Evolutionary conservation across 2,888 invertebrate species (phyloP), one percentile per base, ranked within the genome.

Genomic region (Ischnura elegans): DNA sequence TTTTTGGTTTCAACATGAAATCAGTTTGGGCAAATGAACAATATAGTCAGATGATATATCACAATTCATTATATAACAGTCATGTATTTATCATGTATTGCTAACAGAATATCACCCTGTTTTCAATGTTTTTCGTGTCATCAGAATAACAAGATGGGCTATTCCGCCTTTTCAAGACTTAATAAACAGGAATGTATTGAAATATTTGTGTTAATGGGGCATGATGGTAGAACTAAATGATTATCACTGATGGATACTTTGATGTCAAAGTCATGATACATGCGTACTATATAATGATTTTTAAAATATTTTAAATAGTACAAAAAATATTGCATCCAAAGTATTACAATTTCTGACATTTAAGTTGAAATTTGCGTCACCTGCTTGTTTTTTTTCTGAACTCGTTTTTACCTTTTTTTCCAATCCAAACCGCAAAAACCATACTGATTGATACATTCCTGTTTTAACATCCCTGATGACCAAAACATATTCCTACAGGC

Each of bases 31-130:
- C 61, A 55, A 90, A 90, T 61, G 61, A 90, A 90, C 90, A 61
- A 90, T 90, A 43, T 87, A 51, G 25, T 90, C 90, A 61, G 90
- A 90, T 90, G 61, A 90, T 90, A 51, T 90, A 90, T 90, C 90
- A 90, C 90, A 90, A 90, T 90, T 90, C 90, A 90, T 90, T 66
- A 90, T 90, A 61, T 90, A 42, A 61, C 42, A 61, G 90, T 51
- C 51, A 87, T 90, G 55, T 90, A 55, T 45, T 90, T 43, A 43
- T 90, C n/a, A 90, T 90, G 90, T 90, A 90, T 90, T 90, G 90
- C 90, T 90, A 90, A 90, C 90, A 90, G 90, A 90, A 90, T 90
- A 90, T 90, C 90, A 90, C 90, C 90, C 90, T 90, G 90, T 90
- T 86, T 86, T 42, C 29, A 90, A 90, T 90, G 66, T 90, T 90